These are phyloP conservation scores for Congeria kusceri DNA, from an alignment of 2,888 invertebrate species.

Conservation along the genomic window DNA sequence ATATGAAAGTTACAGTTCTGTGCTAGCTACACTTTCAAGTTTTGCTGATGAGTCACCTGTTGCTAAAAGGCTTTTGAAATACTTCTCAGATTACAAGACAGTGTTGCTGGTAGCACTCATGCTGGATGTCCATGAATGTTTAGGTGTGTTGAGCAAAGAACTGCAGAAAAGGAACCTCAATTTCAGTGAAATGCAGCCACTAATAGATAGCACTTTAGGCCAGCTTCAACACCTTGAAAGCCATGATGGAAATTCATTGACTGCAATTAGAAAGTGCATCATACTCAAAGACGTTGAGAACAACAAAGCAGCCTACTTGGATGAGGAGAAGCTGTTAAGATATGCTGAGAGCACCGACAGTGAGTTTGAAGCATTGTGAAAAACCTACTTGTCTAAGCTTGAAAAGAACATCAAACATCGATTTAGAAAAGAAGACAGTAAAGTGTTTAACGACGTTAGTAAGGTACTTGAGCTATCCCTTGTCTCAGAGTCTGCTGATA, in stretches of 20 bases:
- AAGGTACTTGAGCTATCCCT: slow-evolving; percentile 12
- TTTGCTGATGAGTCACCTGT: slow-evolving; percentile 29
- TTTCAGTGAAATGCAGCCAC: slow-evolving; percentile 22
- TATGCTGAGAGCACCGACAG: slow-evolving; percentile 6
- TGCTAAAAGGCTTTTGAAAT: slow-evolving; percentile 14
- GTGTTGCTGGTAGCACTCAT: slow-evolving; percentile 17
- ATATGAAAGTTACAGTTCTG: slow-evolving; percentile 23
- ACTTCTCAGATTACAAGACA: slow-evolving; percentile 21
- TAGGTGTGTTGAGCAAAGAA: slow-evolving; percentile 2
- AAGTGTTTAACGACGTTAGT: slow-evolving; percentile 23
- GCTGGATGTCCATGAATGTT: neutral
- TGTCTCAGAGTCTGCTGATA: slow-evolving; percentile 1
- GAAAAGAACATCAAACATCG: slow-evolving; percentile 29
- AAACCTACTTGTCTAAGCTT: neutral
- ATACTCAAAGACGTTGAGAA: neutral
- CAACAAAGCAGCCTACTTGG: neutral
- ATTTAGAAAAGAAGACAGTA: slow-evolving; percentile 24
- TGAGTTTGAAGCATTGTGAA: slow-evolving; percentile 9
- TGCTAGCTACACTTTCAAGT: slow-evolving; percentile 26
- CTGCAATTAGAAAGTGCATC: neutral
- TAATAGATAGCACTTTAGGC: slow-evolving; percentile 2
- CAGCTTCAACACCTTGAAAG: neutral
- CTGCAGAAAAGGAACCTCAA: slow-evolving; percentile 20
- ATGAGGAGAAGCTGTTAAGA: slow-evolving; percentile 16
- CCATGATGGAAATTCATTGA: neutral